A percentile compares a stretch with the other conserved stretches of the same genome.
Conservation (phyloP, 1,140 invertebrate species). For the Eupristina koningsbergeri region DNA sequence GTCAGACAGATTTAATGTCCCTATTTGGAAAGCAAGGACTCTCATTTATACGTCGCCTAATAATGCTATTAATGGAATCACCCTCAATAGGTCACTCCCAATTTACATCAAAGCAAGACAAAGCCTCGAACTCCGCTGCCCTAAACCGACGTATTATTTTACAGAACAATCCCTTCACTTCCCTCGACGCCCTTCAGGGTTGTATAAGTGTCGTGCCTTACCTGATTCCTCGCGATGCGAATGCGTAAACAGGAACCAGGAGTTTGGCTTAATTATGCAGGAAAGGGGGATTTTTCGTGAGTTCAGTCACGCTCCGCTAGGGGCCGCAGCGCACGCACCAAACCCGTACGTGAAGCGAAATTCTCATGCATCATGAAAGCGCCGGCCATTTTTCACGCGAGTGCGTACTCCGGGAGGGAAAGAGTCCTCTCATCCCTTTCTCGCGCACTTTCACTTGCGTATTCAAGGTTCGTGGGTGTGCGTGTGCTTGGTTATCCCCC, state of each 20-base stretch:
- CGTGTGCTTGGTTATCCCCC: conserved; percentile 47
- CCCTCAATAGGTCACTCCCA: conserved; percentile 37
- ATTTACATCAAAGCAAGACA: conserved; percentile 30
- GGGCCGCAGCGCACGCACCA: neutral
- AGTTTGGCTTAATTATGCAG: conserved; percentile 24
- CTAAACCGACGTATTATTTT: conserved; percentile 9
- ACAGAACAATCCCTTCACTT: neutral
- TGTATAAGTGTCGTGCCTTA: neutral
- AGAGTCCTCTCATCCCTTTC: neutral
- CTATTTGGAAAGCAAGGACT: conserved; percentile 20
- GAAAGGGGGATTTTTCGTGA: conserved; percentile 36
- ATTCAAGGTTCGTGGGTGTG: conserved; percentile 32
- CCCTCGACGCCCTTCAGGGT: neutral
- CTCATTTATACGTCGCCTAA: neutral
- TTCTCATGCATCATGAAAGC: conserved; percentile 44
- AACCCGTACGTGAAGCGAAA: conserved; percentile 7
- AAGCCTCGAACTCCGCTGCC: neutral
- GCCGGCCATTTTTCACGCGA: conserved; percentile 48
- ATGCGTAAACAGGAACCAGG: conserved; percentile 29
- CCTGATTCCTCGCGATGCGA: conserved; percentile 11
- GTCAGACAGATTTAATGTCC: conserved; percentile 30
- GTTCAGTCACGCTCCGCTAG: conserved; percentile 43
- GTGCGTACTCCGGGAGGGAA: neutral
- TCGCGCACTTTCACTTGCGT: conserved; percentile 27
- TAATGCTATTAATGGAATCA: conserved; percentile 22